A percentile compares a stretch with the other conserved stretches of the same genome.
Conservation (phyloP, 1,140 invertebrate species). For the Stenopsyche tienmushanensis region DNA sequence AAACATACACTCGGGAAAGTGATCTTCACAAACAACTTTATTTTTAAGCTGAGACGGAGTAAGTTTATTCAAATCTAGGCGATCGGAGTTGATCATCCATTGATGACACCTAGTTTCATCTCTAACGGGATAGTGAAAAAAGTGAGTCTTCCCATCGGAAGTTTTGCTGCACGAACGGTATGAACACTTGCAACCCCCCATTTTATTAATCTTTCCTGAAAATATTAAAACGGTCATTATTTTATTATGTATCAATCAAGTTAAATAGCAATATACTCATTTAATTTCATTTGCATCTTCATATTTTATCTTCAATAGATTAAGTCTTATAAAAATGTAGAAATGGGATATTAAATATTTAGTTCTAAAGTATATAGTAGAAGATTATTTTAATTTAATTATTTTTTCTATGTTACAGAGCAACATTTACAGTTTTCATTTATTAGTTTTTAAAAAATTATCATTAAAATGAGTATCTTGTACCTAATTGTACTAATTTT, state of each 20-base stretch:
- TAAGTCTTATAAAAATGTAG: neutral
- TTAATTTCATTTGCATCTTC: too few relatives aligned
- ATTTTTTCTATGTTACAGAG: too few relatives aligned
- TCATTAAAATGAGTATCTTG: too few relatives aligned
- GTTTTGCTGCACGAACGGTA: constrained; percentile 56
- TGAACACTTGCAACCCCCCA: constrained; percentile 60
- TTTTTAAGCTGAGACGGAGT: constrained; percentile 60
- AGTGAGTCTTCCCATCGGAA: constrained; percentile 56
- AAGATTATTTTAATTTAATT: too few relatives aligned
- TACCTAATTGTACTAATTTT: too few relatives aligned
- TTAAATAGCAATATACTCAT: too few relatives aligned
- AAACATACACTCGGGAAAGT: constrained; percentile 59
- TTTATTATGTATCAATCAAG: too few relatives aligned
- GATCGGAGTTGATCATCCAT: constrained; percentile 58
- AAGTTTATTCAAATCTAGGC: constrained; percentile 54
- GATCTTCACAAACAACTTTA: constrained; percentile 60
- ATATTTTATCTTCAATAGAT: too few relatives aligned
- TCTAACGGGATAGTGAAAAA: constrained; percentile 63
- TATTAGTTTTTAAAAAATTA: too few relatives aligned
- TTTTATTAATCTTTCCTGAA: constrained; percentile 36
- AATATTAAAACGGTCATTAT: neutral
- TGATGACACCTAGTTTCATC: constrained; percentile 56
- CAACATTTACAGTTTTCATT: too few relatives aligned
- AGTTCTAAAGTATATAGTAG: too few relatives aligned
- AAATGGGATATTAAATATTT: neutral